phyloP scores from a whole-genome alignment of 2,113 vertebrate species.

The Corynorhinus townsendii region DNA sequence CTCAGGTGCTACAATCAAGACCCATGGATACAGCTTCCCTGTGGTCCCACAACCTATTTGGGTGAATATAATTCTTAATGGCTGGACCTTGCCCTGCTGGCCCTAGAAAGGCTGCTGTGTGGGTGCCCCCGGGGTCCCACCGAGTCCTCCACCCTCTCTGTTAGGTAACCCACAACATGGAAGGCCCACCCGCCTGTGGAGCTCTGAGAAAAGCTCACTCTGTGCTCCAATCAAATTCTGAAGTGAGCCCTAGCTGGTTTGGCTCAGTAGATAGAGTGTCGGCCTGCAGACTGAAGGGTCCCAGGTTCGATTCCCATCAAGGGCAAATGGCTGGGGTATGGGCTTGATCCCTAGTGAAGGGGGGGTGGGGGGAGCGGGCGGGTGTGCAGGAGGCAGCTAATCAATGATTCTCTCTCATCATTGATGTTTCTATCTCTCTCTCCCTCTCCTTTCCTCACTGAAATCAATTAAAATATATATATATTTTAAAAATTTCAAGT shows the following conservation, averaged over 20 bases:
- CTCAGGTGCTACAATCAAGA: not conserved
- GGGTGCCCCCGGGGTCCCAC: not conserved
- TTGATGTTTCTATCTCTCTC: too few species aligned
- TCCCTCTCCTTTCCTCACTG: too few species aligned
- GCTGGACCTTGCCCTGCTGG: not conserved
- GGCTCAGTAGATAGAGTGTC: too few species aligned
- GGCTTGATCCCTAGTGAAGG: too few species aligned
- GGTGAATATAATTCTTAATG: not conserved
- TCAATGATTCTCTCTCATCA: too few species aligned
- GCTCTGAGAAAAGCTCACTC: not conserved
- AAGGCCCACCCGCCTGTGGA: not conserved
- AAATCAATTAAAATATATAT: too few species aligned
- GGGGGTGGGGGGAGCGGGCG: too few species aligned
- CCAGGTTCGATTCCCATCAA: too few species aligned
- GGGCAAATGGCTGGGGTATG: too few species aligned
- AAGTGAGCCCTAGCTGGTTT: too few species aligned
- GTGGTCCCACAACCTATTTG: not conserved
- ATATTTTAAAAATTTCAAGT: not conserved
- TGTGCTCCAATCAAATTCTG: not conserved
- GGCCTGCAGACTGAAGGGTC: too few species aligned
- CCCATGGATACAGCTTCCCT: not conserved
- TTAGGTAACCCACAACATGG: not conserved
- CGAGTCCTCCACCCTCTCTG: not conserved
- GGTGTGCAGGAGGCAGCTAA: too few species aligned
- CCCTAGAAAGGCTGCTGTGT: not conserved